Conservation (phyloP, 2,113 vertebrate genomes). For the Cettia cetti region DNA sequence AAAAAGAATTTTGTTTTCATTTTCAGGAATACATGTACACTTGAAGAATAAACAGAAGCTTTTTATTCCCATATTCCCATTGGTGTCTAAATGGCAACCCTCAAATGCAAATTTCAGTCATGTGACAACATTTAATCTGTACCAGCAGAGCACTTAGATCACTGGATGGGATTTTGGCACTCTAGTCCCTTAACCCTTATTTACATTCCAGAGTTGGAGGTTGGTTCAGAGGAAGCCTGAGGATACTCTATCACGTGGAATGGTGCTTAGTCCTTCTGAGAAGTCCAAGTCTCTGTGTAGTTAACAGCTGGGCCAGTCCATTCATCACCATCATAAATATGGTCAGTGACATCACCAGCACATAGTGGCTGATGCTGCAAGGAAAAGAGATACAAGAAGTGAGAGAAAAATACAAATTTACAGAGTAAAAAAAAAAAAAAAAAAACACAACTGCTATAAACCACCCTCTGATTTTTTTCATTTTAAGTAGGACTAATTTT, state of each 20-base stretch:
- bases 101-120: not conserved
- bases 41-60: not conserved
- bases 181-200: not conserved
- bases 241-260: constrained; percentile 63
- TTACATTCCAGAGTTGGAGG: not conserved
- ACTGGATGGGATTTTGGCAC: not conserved
- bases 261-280: constrained; percentile 79
- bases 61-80: not conserved
- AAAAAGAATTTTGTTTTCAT: not conserved
- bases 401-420: not conserved
- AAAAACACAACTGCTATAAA: not conserved
- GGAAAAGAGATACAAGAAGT: not conserved
- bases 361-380: constrained; percentile 94
- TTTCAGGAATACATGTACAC: not conserved
- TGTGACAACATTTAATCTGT: not conserved
- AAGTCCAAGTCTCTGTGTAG: constrained; percentile 77
- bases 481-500: not conserved
- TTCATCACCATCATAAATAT: constrained; percentile 95
- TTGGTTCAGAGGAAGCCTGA: not conserved
- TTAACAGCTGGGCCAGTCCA: constrained; percentile 86
- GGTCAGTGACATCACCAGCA: constrained; percentile 95
- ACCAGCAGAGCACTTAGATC: not conserved
- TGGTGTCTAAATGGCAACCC: not conserved
- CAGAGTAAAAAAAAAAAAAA: not conserved
- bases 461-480: not conserved